Base-by-base conservation (phyloP, 1,140 invertebrate species). In the Penaeus chinensis region DNA sequence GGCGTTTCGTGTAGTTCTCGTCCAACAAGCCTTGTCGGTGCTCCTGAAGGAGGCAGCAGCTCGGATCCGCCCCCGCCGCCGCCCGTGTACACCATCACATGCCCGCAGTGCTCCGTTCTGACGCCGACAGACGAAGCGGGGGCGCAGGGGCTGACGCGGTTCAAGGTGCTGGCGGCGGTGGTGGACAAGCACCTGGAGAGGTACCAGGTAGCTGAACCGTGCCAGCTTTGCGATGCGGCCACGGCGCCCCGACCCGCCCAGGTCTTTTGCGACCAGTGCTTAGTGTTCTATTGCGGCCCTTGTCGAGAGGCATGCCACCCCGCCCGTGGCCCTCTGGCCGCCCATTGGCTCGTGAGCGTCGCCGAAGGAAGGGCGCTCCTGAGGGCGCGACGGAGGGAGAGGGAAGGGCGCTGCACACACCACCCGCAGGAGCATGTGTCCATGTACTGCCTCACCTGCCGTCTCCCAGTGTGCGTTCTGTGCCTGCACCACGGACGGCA, bases 211-310 rank as follows among this genome's bases (percentile, higher is more conserved):
- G 87, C 89, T 19, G 89, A 90, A 71, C 87, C 87, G 10, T 90
- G 89, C 66, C 89, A 90, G 80, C 65, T 90, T 27, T 90, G 89
- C 65, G 89, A 90, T 7, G 89, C 87, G 2, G 62, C 82, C 20
- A 76, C 76, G n/a, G 87, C 63, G 22, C 87, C 87, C 54, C 84
- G 84, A 61, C 84, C 87, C 47, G 89, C 89, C 66, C 81, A 88
- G 54, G 79, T 90, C 22, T 90, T 90, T 79, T 90, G 89, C 76
- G 89, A 90, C 84, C 89, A 90, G 84, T 90, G 89, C 69, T 77
- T 89, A 11, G 87, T 90, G 47, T 90, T 90, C 82, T 90, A 90
- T 82, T 90, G 89, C 76, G 87, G 80, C 62, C 76, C 84, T 24
- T 90, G 89, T 54, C 37, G 87, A 18, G 89, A 90, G 69, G 63